Evolutionary conservation across 2,888 invertebrate genomes (phyloP), one percentile per base, ranked within the genome.

Genomic region (Polydrusus tereticollis): DNA sequence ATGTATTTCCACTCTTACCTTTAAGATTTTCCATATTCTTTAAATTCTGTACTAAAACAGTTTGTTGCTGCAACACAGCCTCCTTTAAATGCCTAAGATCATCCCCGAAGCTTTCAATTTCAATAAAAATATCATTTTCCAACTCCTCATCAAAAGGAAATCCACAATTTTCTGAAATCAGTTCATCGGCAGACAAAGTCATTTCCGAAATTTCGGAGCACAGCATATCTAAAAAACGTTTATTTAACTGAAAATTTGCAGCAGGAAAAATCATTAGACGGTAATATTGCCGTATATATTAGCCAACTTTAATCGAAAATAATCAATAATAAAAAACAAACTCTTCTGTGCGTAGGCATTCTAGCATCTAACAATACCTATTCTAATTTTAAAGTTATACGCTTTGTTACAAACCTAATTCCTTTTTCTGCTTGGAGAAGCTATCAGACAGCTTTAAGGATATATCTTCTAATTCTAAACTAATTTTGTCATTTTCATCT

Each of bases 381-480:
- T 7, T 5, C 29, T 5, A 29, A 29, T 29, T 4, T 29, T 7
- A 5, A 5, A 29, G 7, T 29, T 5, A 29, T 5, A 4, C 5
- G 7, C 4, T 5, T 7, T 7, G 12, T n/a, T 36, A 36, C 36
- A 10, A 36, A 36, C 36, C 36, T n/a, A 36, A 36, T 36, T 36
- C 16, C 16, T 43, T 43, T 16, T 18, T 43, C 18, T 43, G 36
- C 45, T 47, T 18, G 21, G 45, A 18, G 12, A 21, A 47, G 7
- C 21, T 47, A 2, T 47, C 45, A 8, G 21, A 47, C 2, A 43
- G 43, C n/a, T 18, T 18, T 26, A 93, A 84, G 0, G 93, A 92
- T 78, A 94, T 92, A 83, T 94, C 93, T 81, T 94, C 94, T 76
- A 94, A 86, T 80, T 93, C 94, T 20, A 90, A 86, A 78, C 90